Evolutionary conservation across 2,797 vertebrate species (phyloP).

Genomic region (Coluber constrictor): DNA sequence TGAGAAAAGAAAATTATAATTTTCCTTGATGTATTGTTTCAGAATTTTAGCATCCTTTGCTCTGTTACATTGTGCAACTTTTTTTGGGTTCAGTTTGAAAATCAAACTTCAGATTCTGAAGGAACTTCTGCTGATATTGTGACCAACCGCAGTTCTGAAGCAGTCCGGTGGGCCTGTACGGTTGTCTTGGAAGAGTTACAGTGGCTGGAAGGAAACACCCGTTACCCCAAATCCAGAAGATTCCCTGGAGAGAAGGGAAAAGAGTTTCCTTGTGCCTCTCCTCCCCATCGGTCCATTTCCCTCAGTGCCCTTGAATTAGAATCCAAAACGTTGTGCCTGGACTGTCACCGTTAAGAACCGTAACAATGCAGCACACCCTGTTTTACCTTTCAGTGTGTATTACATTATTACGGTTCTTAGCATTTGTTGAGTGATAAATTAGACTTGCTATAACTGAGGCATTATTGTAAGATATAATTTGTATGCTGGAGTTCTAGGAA

Average conservation of each 20-base stretch:
- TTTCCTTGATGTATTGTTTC: not conserved
- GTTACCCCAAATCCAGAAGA: not conserved
- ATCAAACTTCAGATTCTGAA: not conserved
- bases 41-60: not conserved
- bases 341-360: not conserved
- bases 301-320: not conserved
- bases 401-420: not conserved
- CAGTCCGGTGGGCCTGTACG: not conserved
- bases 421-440: not conserved
- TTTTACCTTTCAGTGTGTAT: not conserved
- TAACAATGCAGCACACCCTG: not conserved
- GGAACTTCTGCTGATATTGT: not conserved
- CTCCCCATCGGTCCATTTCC: not conserved
- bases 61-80: not conserved
- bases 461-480: not conserved
- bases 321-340: not conserved
- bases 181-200: not conserved
- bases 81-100: not conserved
- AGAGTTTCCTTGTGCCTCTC: not conserved
- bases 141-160: not conserved
- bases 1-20: not conserved
- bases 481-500: not conserved
- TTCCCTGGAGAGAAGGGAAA: not conserved
- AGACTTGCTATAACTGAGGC: not conserved
- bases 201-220: not conserved